Evolutionary conservation across 2,888 invertebrate genomes (phyloP), one percentile per base, ranked within the genome.

Genomic region (Pegoplata infirma): DNA sequence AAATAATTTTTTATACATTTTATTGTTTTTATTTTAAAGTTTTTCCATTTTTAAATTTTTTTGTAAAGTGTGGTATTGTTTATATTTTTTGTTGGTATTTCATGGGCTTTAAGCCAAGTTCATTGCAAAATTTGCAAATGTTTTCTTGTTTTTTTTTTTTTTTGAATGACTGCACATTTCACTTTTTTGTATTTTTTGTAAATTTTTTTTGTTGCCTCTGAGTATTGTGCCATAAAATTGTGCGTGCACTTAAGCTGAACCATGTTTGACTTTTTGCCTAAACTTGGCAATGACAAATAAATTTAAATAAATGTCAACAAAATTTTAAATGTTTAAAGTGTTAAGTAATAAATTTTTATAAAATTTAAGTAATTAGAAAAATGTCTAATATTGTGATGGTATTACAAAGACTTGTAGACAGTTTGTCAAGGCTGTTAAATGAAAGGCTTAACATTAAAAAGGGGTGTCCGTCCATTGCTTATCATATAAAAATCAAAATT

Each of bases 81-180:
- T 32, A 32, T 55, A 59, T 3, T 19, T 46, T 53, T 23, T 5
- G n/a, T 23, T 17, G 40, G 12, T n/a, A 25, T 19, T 53, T 16
- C 14, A 47, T 69, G 28, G 69, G 76, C 73, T 40, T 46, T n/a
- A 12, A 49, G 73, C 73, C 80, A 80, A 80, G 76, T 80, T 80
- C 76, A 77, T 55, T 68, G 68, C 72, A 55, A 69, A 51, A 58
- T 19, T 44, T 32, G 7, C 46, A 32, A 17, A 17, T 53, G n/a
- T 28, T 55, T 63, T 10, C 5, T n/a, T n/a, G n/a, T n/a, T n/a
- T 49, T 28, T 49, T 58, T 17, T 8, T 21, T 56, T 28, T 40
- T 55, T 66, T 53, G 46, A 32, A 12, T 56, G 66, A 67, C 56
- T 40, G 71, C 55, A 44, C 51, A 64, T 64, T 73, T 66, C 51